Evolutionary conservation across 2,797 vertebrate species (phyloP), one percentile per base, ranked within the genome.

Genomic region (Glossophaga mutica): DNA sequence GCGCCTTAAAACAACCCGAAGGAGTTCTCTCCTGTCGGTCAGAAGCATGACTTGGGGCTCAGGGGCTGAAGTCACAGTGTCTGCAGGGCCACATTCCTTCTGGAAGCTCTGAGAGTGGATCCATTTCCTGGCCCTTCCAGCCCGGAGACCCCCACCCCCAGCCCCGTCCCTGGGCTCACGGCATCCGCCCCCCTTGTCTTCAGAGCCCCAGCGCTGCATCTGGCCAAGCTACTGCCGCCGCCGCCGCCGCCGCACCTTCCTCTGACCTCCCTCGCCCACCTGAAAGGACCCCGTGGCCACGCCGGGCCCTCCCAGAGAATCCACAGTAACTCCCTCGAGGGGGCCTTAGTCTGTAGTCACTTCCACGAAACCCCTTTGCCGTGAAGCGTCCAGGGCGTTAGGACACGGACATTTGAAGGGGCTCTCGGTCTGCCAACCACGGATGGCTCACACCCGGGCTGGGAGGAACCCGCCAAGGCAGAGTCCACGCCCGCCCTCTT

Each of bases 121-220:
- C 48, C 55, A 3, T 11, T 21, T 29, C 68, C n/a, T 29, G 7
- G 62, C 91, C 74, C 65, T 42, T 42, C 34, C 39, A 4, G 3
- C 70, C 77, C 11, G 0, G n/a, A 12, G 32, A 15, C 1, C 39
- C 50, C 2, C 57, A 24, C 24, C 10, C 59, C 55, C 26, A 0
- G 12, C 11, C 59, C 0, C 2, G 0, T 8, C 9, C 29, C 48
- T 48, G 44, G 34, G 11, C 85, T 29, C 8, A 0, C 1, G 11
- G 55, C 21, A 16, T 29, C 4, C 55, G 4, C 50, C 7, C 39
- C 12, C 55, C 24, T 11, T 57, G 0, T 24, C 42, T 44, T 50
- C 77, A 15, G 12, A 77, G 11, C 70, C 21, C 0, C 29, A n/a
- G 12, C 29, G 1, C 11, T 3, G 22, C 1, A 0, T 9, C 78